Evolutionary conservation across 1,140 invertebrate species (phyloP).

Genomic region (Condylostylus longicornis): DNA sequence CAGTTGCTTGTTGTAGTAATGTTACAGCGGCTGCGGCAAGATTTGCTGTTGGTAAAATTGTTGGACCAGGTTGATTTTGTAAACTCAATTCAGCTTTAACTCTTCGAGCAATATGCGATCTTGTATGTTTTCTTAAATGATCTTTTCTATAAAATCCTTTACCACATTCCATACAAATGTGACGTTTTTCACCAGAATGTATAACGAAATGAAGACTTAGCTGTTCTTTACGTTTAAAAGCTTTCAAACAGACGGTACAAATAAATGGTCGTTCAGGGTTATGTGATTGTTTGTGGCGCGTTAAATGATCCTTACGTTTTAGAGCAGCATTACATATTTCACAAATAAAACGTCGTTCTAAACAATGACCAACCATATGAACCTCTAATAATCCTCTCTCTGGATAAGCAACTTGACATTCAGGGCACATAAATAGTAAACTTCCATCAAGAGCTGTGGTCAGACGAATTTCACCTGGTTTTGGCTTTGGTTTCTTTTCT

Average conservation of each 20-base stretch:
- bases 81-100: conserved; percentile 68
- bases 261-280: conserved; percentile 67
- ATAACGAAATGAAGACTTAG: conserved; percentile 70
- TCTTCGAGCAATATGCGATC: conserved; percentile 62
- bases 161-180: conserved; percentile 70
- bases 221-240: conserved; percentile 73
- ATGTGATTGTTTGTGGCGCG: conserved; percentile 65
- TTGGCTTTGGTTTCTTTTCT: conserved; percentile 63
- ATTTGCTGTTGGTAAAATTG: conserved; percentile 8
- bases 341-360: conserved; percentile 66
- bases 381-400: conserved; percentile 66
- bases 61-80: conserved; percentile 24
- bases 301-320: conserved; percentile 67
- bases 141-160: conserved; percentile 66
- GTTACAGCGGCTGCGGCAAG: conserved; percentile 26
- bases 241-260: conserved; percentile 68
- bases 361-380: conserved; percentile 58
- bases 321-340: conserved; percentile 72
- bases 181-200: conserved; percentile 70
- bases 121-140: conserved; percentile 61
- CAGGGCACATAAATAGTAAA: conserved; percentile 68
- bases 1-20: conserved; percentile 14
- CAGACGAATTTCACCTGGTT: conserved; percentile 65
- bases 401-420: conserved; percentile 74
- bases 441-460: conserved; percentile 69